Evolutionary conservation across 2,113 vertebrate genomes (phyloP).

Genomic region (Cheilinus undulatus): DNA sequence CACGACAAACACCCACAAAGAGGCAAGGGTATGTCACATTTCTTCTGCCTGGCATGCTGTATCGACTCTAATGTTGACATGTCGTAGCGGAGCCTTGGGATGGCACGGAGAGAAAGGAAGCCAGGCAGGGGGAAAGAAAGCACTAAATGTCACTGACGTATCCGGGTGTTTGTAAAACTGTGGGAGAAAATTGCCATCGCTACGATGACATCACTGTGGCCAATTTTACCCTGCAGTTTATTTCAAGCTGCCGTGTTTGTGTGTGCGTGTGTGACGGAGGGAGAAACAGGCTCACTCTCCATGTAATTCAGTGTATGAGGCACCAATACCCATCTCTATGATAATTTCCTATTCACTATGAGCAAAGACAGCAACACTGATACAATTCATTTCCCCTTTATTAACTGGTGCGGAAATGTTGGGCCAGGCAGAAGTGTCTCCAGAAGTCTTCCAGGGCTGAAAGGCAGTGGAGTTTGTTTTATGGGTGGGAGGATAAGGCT

Average conservation of each 20-base stretch:
- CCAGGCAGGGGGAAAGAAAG: slow-evolving; percentile 15
- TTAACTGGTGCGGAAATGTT: slow-evolving; percentile 76
- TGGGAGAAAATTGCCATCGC: slow-evolving; percentile 42
- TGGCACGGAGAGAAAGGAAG: slow-evolving; percentile 52
- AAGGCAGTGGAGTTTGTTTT: slow-evolving; percentile 58
- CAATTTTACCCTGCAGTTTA: slow-evolving; percentile 54
- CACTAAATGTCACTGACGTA: slow-evolving; percentile 63
- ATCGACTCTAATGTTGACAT: slow-evolving; percentile 65
- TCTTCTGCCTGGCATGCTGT: slow-evolving; percentile 60
- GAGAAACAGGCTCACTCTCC: slow-evolving; percentile 39
- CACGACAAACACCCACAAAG: slow-evolving; percentile 51
- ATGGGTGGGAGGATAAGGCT: slow-evolving; percentile 55
- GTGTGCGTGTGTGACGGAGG: slow-evolving; percentile 25
- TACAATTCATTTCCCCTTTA: slow-evolving; percentile 80
- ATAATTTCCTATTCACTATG: slow-evolving; percentile 78
- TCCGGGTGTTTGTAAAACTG: slow-evolving; percentile 56
- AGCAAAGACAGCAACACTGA: slow-evolving; percentile 76
- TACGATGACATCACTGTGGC: slow-evolving; percentile 66
- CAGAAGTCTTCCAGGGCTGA: slow-evolving; percentile 51
- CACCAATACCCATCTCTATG: slow-evolving; percentile 79
- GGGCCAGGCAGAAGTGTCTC: slow-evolving; percentile 64
- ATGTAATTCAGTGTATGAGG: slow-evolving; percentile 70
- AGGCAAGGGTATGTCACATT: slow-evolving; percentile 67
- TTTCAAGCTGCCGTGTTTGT: slow-evolving; percentile 41
- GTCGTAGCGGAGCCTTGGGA: slow-evolving; percentile 62